A percentile compares a stretch with the other conserved stretches of the same genome.
Evolutionary conservation across 2,113 vertebrate species (phyloP).

Genomic region (Equus quagga): DNA sequence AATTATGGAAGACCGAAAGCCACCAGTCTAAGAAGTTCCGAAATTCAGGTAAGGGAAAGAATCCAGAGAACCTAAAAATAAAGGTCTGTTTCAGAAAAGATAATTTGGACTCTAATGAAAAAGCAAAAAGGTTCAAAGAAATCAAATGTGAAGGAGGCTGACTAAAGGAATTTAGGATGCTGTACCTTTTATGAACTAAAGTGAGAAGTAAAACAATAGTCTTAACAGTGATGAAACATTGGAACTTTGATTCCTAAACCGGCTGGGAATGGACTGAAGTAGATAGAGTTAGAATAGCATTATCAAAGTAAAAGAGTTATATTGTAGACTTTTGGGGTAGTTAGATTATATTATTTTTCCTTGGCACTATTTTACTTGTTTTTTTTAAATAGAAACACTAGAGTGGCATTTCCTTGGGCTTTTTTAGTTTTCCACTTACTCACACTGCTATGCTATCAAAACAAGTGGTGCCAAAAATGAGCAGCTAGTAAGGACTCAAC

Average conservation of each 20-base stretch:
- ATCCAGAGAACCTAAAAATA: slow-evolving; percentile 7
- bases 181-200: not conserved
- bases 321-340: not conserved
- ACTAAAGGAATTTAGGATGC: slow-evolving; percentile 1
- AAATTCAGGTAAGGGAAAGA: not conserved
- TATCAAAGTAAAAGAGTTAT: slow-evolving; percentile 48
- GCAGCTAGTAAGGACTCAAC: not conserved
- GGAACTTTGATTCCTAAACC: slow-evolving; percentile 33
- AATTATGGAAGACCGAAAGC: not conserved
- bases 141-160: not conserved
- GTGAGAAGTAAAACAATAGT: slow-evolving; percentile 10
- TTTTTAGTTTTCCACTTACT: slow-evolving; percentile 10
- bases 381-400: slow-evolving; percentile 17
- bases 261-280: not conserved
- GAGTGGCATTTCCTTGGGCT: not conserved
- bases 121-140: not conserved
- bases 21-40: not conserved
- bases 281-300: slow-evolving; percentile 24
- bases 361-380: slow-evolving; percentile 29
- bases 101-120: not conserved
- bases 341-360: not conserved
- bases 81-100: slow-evolving; percentile 8
- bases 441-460: not conserved
- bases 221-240: slow-evolving; percentile 4
- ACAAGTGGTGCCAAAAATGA: not conserved